A percentile compares a stretch with the other conserved stretches of the same genome.
phyloP scores from a whole-genome alignment of 2,888 invertebrate genomes.

The Agrilus mali region DNA sequence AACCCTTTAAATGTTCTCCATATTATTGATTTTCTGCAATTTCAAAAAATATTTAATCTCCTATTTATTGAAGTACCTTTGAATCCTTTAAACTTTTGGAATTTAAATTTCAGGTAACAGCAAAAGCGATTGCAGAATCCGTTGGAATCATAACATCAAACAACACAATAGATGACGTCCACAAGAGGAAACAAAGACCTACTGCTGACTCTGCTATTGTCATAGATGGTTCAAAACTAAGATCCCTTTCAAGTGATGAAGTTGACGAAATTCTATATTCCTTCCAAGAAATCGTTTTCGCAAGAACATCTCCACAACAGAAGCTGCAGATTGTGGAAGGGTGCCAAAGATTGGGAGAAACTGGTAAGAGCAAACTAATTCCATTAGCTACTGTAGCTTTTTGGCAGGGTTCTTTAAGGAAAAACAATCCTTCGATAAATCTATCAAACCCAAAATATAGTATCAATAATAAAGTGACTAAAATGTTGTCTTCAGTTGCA shows the following conservation, averaged over 20 bases:
- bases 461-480: neutral
- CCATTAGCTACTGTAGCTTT: neutral
- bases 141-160: slow-evolving; percentile 57
- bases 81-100: no score
- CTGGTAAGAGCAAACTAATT: slow-evolving; percentile 40
- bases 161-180: slow-evolving; percentile 24
- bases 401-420: neutral
- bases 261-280: slow-evolving; percentile 42
- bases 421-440: slow-evolving; percentile 31
- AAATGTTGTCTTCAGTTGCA: slow-evolving; percentile 41
- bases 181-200: slow-evolving; percentile 15
- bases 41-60: no score
- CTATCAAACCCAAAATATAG: no score
- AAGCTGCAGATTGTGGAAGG: slow-evolving; percentile 60
- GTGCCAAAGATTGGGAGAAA: slow-evolving; percentile 62
- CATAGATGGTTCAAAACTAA: slow-evolving; percentile 38
- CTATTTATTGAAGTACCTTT: no score
- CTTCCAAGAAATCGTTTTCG: slow-evolving; percentile 52
- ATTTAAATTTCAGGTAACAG: slow-evolving; percentile 40
- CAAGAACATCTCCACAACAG: slow-evolving; percentile 42
- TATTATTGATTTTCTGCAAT: no score
- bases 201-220: slow-evolving; percentile 38
- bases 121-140: slow-evolving; percentile 61
- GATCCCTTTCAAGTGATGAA: slow-evolving; percentile 34
- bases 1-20: no score